These are phyloP conservation scores for Momotus momota DNA, from an alignment of 2,797 vertebrate genomes.

Conservation along the genomic window DNA sequence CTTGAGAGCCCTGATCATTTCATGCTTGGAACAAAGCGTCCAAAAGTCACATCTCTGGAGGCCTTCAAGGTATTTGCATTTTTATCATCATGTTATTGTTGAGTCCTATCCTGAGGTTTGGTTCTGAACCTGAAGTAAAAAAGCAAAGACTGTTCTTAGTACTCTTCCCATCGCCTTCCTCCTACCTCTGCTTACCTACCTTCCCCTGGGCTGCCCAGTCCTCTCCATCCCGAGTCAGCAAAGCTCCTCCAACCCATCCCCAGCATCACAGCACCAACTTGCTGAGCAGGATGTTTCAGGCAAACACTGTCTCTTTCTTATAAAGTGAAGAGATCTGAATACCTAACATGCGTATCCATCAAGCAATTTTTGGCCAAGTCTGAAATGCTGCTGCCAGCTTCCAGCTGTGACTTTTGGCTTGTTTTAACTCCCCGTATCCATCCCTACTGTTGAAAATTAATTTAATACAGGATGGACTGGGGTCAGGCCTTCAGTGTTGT, in stretches of 20 bases:
- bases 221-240: fast-evolving
- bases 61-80: not conserved
- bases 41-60: not conserved
- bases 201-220: not conserved
- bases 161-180: not conserved
- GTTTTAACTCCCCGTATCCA: not conserved
- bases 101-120: not conserved
- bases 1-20: not conserved
- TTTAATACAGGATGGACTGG: not conserved
- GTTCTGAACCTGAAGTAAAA: not conserved
- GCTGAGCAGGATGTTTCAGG: not conserved
- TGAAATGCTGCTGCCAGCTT: conserved; percentile 11
- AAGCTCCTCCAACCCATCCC: not conserved
- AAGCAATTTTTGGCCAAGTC: not conserved
- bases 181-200: not conserved
- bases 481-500: not conserved
- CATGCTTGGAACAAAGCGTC: not conserved
- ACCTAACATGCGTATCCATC: not conserved
- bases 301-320: not conserved
- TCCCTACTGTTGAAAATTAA: conserved; percentile 17
- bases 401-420: conserved; percentile 51
- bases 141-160: not conserved
- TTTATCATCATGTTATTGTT: not conserved
- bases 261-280: fast-evolving
- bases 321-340: not conserved